Percentiles rank a stretch among this genome's conserved stretches.
Conservation (phyloP, 2,113 vertebrate genomes). For the Nothocercus nigrocapillus region DNA sequence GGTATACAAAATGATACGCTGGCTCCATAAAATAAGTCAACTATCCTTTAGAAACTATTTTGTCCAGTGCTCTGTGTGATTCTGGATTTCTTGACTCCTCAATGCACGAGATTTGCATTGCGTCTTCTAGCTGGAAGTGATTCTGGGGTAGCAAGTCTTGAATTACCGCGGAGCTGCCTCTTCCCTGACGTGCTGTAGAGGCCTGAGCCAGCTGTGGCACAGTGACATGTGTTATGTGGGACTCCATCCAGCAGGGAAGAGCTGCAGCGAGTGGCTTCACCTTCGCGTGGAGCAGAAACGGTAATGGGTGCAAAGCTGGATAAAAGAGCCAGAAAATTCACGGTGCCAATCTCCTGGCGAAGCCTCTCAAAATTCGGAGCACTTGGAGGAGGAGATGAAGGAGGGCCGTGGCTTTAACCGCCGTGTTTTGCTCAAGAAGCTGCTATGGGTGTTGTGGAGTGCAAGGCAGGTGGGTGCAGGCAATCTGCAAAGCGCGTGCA, state of each 20-base stretch:
- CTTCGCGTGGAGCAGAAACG: not conserved
- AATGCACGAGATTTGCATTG: not conserved
- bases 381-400: not conserved
- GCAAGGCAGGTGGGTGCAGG: not conserved
- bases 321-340: not conserved
- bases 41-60: not conserved
- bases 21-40: not conserved
- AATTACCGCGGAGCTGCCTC: not conserved
- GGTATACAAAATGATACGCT: not conserved
- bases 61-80: not conserved
- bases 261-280: not conserved
- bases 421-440: not conserved
- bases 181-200: not conserved
- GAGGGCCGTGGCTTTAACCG: not conserved
- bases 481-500: not conserved
- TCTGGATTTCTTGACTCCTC: not conserved
- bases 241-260: not conserved
- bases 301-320: not conserved
- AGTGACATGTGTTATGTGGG: not conserved
- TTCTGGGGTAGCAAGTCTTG: not conserved
- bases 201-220: not conserved
- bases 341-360: not conserved
- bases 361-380: not conserved
- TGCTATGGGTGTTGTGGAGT: not conserved
- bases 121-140: not conserved